These are phyloP conservation scores for Ctenosaura bakeri DNA, from an alignment of 2,797 vertebrate genomes.

Conservation along the genomic window DNA sequence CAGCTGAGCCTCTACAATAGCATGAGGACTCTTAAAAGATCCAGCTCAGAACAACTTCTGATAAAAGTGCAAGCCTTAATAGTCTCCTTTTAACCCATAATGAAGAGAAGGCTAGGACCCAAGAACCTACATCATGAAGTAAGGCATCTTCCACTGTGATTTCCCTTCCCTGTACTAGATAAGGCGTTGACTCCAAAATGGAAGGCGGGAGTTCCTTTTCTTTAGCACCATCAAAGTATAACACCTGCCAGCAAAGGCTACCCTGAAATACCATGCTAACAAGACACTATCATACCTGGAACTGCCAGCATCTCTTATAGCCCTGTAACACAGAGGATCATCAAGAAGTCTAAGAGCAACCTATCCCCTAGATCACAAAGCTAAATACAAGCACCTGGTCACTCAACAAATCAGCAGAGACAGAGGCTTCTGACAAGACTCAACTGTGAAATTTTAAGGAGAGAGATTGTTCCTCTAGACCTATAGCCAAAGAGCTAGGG, in stretches of 20 bases:
- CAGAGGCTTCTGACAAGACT: too few species aligned
- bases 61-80: background rate
- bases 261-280: background rate
- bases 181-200: conserved; percentile 28
- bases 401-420: too few species aligned
- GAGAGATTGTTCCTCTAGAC: too few species aligned
- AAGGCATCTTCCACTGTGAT: background rate
- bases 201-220: conserved; percentile 9
- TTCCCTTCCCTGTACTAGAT: background rate
- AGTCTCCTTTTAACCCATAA: conserved; percentile 5
- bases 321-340: background rate
- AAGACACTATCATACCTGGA: background rate
- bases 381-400: background rate
- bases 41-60: background rate
- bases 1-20: background rate
- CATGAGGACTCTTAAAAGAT: background rate
- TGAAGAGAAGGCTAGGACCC: background rate
- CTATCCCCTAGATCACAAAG: background rate
- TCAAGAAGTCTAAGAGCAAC: background rate
- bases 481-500: too few species aligned
- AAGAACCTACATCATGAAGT: background rate
- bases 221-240: conserved; percentile 8
- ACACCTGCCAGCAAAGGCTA: background rate
- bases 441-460: too few species aligned
- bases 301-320: background rate